Evolutionary conservation across 2,113 vertebrate species (phyloP).

Genomic region (Charadrius vociferus): DNA sequence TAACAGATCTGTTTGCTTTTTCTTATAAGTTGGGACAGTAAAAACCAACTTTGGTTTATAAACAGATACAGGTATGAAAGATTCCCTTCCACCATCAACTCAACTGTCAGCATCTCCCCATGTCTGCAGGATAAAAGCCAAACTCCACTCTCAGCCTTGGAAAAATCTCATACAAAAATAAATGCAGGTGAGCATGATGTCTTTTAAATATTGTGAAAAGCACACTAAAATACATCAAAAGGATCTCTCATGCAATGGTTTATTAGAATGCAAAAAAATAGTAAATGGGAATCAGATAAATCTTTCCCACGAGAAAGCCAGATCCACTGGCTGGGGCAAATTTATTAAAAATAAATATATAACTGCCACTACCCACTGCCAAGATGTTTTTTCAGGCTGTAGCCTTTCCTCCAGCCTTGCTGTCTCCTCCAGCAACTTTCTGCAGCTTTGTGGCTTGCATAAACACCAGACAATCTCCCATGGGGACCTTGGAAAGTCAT

Average conservation of each 20-base stretch:
- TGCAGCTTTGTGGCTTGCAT: not conserved
- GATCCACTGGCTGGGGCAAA: not conserved
- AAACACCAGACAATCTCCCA: not conserved
- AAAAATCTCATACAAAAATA: slow-evolving; percentile 61
- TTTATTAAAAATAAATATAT: not conserved
- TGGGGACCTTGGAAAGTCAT: not conserved
- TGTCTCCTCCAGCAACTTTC: not conserved
- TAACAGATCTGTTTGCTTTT: not conserved
- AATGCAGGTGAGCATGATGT: slow-evolving; percentile 59
- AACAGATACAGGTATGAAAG: slow-evolving; percentile 77
- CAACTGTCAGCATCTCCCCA: slow-evolving; percentile 59
- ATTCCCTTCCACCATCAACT: slow-evolving; percentile 65
- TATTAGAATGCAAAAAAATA: not conserved
- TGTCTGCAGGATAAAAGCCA: slow-evolving; percentile 67
- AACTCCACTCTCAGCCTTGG: slow-evolving; percentile 30
- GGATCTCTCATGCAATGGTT: not conserved
- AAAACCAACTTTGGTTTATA: slow-evolving; percentile 30
- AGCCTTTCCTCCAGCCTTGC: not conserved
- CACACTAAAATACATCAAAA: not conserved
- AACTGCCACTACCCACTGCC: not conserved
- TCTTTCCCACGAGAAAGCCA: not conserved
- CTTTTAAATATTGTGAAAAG: not conserved
- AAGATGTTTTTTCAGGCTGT: not conserved
- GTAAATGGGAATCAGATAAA: not conserved
- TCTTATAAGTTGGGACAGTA: not conserved